These are phyloP conservation scores for Dromiciops gliroides DNA, from an alignment of 2,113 vertebrate species.

Conservation along the genomic window DNA sequence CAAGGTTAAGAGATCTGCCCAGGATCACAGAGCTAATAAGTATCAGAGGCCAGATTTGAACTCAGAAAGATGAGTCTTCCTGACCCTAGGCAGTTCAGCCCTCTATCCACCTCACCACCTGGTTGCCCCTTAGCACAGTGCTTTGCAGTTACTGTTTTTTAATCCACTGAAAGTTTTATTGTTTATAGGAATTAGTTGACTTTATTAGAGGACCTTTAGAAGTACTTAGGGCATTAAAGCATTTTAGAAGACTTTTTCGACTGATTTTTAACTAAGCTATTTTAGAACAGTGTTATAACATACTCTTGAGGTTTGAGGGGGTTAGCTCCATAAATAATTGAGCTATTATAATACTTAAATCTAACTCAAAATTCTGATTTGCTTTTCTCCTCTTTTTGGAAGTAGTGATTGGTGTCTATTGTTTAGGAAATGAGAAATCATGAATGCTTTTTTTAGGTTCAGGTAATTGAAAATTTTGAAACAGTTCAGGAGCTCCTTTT, in stretches of 20 bases:
- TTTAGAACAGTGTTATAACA: constrained; percentile 27
- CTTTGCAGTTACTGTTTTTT: background rate
- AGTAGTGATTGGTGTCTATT: constrained; percentile 38
- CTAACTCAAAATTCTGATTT: background rate
- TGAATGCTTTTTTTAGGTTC: constrained; percentile 1
- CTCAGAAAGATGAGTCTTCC: background rate
- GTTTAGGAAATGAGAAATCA: background rate
- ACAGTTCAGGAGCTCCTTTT: constrained; percentile 6
- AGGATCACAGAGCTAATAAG: background rate
- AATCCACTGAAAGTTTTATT: background rate
- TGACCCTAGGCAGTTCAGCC: background rate
- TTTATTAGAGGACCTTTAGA: background rate
- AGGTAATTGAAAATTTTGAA: constrained; percentile 14
- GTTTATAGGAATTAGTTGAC: constrained; percentile 45
- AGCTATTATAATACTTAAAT: constrained; percentile 1
- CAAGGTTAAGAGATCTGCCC: background rate
- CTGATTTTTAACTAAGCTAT: constrained; percentile 20
- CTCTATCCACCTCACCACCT: background rate
- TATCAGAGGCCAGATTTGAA: background rate
- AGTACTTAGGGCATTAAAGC: background rate
- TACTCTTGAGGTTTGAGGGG: background rate
- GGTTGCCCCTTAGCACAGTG: background rate
- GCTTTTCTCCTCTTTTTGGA: constrained; percentile 43
- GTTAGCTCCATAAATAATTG: background rate
- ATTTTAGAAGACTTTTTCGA: constrained; percentile 29